phyloP scores from a whole-genome alignment of 1,140 invertebrate species.

The Drosophila ogumai region DNA sequence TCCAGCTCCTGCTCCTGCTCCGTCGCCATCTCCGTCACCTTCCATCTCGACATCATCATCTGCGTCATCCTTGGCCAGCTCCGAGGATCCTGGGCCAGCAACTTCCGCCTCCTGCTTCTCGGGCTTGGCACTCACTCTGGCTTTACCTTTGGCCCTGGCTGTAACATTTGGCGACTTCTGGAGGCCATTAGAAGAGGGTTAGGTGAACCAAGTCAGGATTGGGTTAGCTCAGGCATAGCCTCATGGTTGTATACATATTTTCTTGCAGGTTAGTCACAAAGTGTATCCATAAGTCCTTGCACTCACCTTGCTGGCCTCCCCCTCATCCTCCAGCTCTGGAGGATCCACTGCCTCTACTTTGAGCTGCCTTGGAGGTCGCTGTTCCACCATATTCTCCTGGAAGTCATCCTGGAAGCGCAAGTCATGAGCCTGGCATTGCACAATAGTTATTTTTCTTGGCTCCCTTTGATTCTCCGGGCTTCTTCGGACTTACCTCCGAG shows the following conservation, averaged over 20 bases:
- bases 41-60: constrained; percentile 44
- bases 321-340: constrained; percentile 35
- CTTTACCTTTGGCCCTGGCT: constrained; percentile 41
- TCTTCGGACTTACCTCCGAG: constrained; percentile 49
- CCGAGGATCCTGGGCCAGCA: constrained; percentile 26
- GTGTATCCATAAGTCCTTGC: background rate
- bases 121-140: constrained; percentile 28
- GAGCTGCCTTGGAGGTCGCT: constrained; percentile 12
- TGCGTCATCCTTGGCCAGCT: constrained; percentile 23
- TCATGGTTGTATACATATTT: background rate
- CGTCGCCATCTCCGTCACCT: constrained; percentile 78
- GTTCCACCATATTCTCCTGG: constrained; percentile 64
- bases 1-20: constrained; percentile 8
- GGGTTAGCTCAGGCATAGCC: constrained; percentile 19
- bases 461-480: background rate
- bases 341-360: background rate
- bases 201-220: constrained; percentile 36
- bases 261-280: constrained; percentile 54
- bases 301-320: constrained; percentile 46
- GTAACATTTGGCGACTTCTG: constrained; percentile 66
- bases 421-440: constrained; percentile 21
- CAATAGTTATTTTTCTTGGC: background rate
- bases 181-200: constrained; percentile 43
- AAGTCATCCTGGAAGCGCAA: constrained; percentile 69
- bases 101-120: constrained; percentile 16